Evolutionary conservation across 92 coral and sea anemone species (phyloP).

Genomic region (Epizoanthus illoricatus): DNA sequence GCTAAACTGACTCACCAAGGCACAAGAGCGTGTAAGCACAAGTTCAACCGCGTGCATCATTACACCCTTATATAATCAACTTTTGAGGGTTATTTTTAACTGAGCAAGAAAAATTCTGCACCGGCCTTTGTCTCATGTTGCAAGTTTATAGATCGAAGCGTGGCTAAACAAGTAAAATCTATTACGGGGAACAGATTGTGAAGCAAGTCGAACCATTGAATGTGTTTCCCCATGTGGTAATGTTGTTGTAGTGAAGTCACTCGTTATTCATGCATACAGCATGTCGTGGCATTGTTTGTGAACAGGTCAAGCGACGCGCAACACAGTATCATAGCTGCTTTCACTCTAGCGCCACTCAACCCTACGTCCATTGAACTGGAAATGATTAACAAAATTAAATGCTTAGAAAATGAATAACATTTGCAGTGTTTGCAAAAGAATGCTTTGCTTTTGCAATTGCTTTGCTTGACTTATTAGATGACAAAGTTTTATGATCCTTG

Average conservation of each 20-base stretch:
- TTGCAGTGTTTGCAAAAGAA: too few relatives aligned
- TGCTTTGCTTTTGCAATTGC: too few relatives aligned
- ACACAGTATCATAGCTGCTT: neutral
- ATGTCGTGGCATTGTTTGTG: neutral
- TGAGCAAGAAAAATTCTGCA: too few relatives aligned
- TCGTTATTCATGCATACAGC: constrained; percentile 36
- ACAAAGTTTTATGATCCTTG: too few relatives aligned
- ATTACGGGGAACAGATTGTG: neutral
- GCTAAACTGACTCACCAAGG: neutral
- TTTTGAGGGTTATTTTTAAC: too few relatives aligned
- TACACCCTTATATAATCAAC: too few relatives aligned
- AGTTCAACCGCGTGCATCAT: neutral
- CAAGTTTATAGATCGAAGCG: neutral
- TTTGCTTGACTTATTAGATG: too few relatives aligned
- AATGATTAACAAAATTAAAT: too few relatives aligned
- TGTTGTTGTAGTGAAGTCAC: constrained; percentile 11
- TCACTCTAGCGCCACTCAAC: constrained; percentile 28
- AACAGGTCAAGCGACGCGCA: neutral
- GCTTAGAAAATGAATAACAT: too few relatives aligned
- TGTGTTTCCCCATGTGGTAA: neutral
- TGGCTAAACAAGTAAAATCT: neutral
- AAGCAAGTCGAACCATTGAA: neutral
- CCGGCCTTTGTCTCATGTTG: too few relatives aligned
- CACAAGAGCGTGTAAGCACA: neutral
- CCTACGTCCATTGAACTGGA: neutral